A percentile compares a stretch with the other conserved stretches of the same genome.
Evolutionary conservation across 2,113 vertebrate species (phyloP).

Genomic region (Actinemys pallida): DNA sequence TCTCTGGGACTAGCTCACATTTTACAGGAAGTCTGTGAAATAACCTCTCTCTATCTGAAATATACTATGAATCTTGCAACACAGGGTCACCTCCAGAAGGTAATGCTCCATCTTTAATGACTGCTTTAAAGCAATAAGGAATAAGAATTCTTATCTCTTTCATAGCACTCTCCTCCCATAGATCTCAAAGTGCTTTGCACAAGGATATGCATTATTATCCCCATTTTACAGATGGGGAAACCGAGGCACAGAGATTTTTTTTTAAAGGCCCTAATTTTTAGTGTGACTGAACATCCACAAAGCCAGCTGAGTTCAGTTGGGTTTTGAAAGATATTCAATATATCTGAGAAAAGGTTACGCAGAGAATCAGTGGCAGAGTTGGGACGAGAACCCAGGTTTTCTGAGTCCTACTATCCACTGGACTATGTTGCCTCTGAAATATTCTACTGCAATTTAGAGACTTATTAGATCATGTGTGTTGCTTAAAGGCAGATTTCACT

Average conservation of each 20-base stretch:
- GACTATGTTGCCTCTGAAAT: fast-evolving
- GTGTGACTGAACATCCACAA: not conserved
- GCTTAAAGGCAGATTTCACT: fast-evolving
- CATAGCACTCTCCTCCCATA: fast-evolving
- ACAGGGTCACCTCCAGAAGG: not conserved
- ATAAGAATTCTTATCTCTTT: not conserved
- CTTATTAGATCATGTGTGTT: fast-evolving
- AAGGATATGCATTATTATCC: not conserved
- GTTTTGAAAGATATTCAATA: not conserved
- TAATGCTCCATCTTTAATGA: not conserved
- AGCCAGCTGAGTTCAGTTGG: not conserved
- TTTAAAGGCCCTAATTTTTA: not conserved
- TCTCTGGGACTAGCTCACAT: no score
- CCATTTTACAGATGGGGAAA: not conserved
- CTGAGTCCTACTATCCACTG: fast-evolving
- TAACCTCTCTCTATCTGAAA: not conserved
- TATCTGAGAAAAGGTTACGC: not conserved
- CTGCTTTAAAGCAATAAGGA: not conserved
- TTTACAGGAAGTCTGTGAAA: not conserved
- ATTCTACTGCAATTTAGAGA: not conserved
- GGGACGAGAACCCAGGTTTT: not conserved
- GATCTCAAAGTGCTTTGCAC: fast-evolving
- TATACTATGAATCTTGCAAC: not conserved
- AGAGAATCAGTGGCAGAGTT: not conserved
- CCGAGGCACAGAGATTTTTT: fast-evolving